A percentile compares a stretch with the other conserved stretches of the same genome.
These are phyloP conservation scores for Panulirus ornatus DNA, from an alignment of 1,140 invertebrate genomes.

Conservation along the genomic window DNA sequence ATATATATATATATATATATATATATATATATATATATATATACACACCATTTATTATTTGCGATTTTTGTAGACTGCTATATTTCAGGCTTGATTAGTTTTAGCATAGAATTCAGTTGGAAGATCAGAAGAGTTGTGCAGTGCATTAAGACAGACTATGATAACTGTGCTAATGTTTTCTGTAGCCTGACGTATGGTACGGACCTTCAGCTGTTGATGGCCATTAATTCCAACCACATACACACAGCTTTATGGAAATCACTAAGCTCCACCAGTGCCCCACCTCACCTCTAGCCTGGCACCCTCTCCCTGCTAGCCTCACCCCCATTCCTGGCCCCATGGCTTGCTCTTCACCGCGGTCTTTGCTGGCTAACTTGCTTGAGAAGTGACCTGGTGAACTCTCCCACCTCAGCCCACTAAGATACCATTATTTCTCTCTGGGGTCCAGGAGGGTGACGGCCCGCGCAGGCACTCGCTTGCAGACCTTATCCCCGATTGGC, in stretches of 20 bases:
- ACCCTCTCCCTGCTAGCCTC: not conserved
- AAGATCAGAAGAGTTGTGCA: too few relatives aligned
- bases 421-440: conserved; percentile 43
- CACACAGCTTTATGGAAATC: not conserved
- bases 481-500: conserved; percentile 76
- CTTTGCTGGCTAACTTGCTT: not conserved
- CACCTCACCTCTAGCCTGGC: not conserved
- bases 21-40: conserved; percentile 47
- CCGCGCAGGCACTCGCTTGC: conserved; percentile 72
- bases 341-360: not conserved
- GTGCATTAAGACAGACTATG: too few relatives aligned
- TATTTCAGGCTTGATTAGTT: too few relatives aligned
- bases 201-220: too few relatives aligned
- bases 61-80: not conserved
- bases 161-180: too few relatives aligned
- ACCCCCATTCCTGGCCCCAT: not conserved
- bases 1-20: conserved; percentile 64
- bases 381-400: not conserved
- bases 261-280: not conserved
- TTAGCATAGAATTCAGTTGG: too few relatives aligned
- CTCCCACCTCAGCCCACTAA: conserved; percentile 17
- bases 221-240: too few relatives aligned
- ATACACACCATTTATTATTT: not conserved
- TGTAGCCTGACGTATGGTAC: too few relatives aligned
- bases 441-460: conserved; percentile 54